phyloP scores from a whole-genome alignment of 2,888 invertebrate species.

The Chymomyza procnemis region DNA sequence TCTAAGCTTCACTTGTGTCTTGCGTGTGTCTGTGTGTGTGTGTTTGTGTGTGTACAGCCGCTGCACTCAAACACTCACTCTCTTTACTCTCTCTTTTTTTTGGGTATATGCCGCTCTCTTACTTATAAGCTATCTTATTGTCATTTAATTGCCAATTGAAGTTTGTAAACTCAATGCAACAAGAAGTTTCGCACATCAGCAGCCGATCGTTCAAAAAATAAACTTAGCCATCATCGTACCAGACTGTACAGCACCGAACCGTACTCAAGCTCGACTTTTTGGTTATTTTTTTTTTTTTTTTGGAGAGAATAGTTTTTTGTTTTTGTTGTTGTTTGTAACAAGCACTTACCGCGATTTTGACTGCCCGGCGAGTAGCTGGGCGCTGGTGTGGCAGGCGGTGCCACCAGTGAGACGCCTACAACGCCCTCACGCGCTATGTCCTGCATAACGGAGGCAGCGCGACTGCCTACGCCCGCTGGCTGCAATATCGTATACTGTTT shows the following conservation, averaged over 20 bases:
- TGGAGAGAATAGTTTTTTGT: too few relatives aligned
- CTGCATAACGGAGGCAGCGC: constrained; percentile 89
- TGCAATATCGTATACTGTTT: constrained; percentile 93
- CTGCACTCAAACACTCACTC: neutral
- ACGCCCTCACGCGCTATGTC: constrained; percentile 86
- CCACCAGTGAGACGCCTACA: constrained; percentile 80
- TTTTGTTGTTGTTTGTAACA: constrained; percentile 25
- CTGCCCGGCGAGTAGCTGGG: constrained; percentile 87
- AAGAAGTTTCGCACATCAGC: constrained; percentile 75
- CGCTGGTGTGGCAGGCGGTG: constrained; percentile 73
- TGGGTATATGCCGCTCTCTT: neutral
- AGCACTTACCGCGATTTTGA: constrained; percentile 86
- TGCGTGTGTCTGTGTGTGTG: neutral
- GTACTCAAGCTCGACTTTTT: neutral
- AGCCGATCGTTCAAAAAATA: constrained; percentile 59
- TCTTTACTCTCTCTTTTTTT: neutral
- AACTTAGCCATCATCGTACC: neutral
- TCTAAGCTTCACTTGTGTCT: too few relatives aligned
- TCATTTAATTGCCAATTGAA: constrained; percentile 36
- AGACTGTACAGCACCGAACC: constrained; percentile 2
- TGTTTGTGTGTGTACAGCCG: too few relatives aligned
- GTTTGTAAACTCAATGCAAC: constrained; percentile 76
- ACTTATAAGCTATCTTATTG: neutral
- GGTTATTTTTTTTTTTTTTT: neutral
- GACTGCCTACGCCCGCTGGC: constrained; percentile 88